Evolutionary conservation across 1,140 invertebrate species (phyloP).

Genomic region (Trachelipus rathkii): DNA sequence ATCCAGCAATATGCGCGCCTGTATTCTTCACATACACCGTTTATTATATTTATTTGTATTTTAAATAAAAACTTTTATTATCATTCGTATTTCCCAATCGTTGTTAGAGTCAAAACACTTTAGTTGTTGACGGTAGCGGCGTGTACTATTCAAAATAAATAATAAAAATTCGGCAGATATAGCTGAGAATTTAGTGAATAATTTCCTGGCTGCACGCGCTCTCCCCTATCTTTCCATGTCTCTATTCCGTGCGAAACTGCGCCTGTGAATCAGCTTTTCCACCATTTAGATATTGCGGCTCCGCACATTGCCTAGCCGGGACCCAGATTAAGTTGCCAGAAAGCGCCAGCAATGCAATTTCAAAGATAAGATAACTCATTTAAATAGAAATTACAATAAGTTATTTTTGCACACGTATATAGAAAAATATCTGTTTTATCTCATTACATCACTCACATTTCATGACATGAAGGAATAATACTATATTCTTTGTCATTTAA

Average conservation of each 20-base stretch:
- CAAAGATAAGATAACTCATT: too few relatives aligned
- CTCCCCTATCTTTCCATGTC: slow-evolving; percentile 42
- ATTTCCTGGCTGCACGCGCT: slow-evolving; percentile 29
- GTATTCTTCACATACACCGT: slow-evolving; percentile 23
- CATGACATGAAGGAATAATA: too few relatives aligned
- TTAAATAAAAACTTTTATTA: too few relatives aligned
- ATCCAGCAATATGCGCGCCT: background rate
- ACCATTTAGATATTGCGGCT: slow-evolving; percentile 28
- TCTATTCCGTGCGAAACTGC: slow-evolving; percentile 42
- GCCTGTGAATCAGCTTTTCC: background rate
- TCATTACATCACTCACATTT: too few relatives aligned
- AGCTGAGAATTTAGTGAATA: slow-evolving; percentile 35
- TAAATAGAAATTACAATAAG: too few relatives aligned
- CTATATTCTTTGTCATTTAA: too few relatives aligned
- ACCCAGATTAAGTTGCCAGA: background rate
- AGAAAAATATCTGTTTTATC: too few relatives aligned
- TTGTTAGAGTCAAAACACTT: too few relatives aligned
- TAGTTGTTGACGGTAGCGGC: slow-evolving; percentile 31
- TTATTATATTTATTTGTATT: too few relatives aligned
- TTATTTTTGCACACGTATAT: too few relatives aligned
- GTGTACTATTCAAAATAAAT: slow-evolving; percentile 25
- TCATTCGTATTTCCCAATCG: too few relatives aligned
- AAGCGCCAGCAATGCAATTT: too few relatives aligned
- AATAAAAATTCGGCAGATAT: slow-evolving; percentile 36
- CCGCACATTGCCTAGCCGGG: background rate